phyloP scores from a whole-genome alignment of 1,140 invertebrate genomes.

The Formica selysi region DNA sequence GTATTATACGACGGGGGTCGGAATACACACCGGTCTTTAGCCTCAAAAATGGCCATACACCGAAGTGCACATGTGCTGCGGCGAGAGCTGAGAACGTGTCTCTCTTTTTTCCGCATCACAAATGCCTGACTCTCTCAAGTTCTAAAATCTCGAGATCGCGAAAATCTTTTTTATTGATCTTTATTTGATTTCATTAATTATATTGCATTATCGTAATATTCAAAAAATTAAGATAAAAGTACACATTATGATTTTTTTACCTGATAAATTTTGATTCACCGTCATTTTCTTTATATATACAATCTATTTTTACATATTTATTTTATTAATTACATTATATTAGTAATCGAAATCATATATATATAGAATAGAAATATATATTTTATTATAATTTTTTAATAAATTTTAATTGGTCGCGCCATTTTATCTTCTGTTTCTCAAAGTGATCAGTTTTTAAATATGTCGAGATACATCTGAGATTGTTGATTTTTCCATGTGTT shows the following conservation, averaged over 20 bases:
- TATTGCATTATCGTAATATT: not conserved
- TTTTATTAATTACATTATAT: not conserved
- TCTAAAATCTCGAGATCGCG: not conserved
- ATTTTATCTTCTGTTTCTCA: not conserved
- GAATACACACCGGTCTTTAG: constrained; percentile 59
- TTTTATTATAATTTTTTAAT: not conserved
- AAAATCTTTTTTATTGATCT: not conserved
- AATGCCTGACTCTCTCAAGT: not conserved
- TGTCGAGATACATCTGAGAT: not conserved
- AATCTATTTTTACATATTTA: not conserved
- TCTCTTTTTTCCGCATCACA: not conserved
- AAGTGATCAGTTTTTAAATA: not conserved
- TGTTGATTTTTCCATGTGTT: not conserved
- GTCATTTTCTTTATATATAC: not conserved
- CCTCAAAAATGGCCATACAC: constrained; percentile 68
- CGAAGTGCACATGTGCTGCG: constrained; percentile 51
- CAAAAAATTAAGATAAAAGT: not conserved
- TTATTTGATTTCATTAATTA: no score
- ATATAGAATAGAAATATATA: not conserved
- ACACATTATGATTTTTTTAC: not conserved
- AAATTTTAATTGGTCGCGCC: not conserved
- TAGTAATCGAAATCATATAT: not conserved
- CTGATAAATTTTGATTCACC: not conserved
- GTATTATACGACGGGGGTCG: constrained; percentile 72
- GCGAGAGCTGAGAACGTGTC: not conserved